phyloP scores from a whole-genome alignment of 35 echinoderm and acorn worm genomes.

The Lytechinus pictus region DNA sequence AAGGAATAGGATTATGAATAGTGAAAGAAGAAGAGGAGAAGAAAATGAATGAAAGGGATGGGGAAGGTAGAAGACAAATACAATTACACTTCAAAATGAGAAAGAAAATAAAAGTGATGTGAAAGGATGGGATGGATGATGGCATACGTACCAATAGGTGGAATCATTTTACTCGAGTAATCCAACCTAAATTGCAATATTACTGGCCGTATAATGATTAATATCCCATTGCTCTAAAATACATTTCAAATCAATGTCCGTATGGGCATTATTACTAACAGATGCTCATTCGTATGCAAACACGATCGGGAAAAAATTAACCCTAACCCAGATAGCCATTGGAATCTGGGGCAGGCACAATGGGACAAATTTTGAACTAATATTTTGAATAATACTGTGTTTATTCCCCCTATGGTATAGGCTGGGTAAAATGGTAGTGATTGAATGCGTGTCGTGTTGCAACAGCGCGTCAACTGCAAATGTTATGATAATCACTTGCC shows the following conservation, averaged over 20 bases:
- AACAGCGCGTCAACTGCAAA: background rate
- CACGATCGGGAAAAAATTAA: background rate
- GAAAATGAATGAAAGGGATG: background rate
- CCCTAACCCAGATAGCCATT: constrained; percentile 18
- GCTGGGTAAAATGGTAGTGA: background rate
- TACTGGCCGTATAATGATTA: background rate
- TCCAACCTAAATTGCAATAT: constrained; percentile 25
- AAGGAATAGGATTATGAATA: no score
- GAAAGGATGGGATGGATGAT: background rate
- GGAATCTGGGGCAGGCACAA: constrained; percentile 27
- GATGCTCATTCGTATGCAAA: constrained; percentile 45
- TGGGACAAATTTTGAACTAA: constrained; percentile 21
- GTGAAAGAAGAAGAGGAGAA: background rate
- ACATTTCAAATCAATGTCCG: constrained; percentile 47
- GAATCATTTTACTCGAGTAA: constrained; percentile 36
- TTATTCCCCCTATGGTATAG: background rate
- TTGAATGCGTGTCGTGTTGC: background rate
- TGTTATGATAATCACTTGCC: constrained; percentile 11
- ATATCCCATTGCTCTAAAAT: constrained; percentile 25
- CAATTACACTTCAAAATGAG: background rate
- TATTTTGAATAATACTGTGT: background rate
- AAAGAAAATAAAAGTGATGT: background rate
- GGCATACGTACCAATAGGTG: background rate
- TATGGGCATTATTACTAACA: constrained; percentile 21
- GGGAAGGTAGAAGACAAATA: background rate